These are phyloP conservation scores for Rugalucina vietnamica DNA, from an alignment of 2,888 invertebrate species.

Conservation along the genomic window DNA sequence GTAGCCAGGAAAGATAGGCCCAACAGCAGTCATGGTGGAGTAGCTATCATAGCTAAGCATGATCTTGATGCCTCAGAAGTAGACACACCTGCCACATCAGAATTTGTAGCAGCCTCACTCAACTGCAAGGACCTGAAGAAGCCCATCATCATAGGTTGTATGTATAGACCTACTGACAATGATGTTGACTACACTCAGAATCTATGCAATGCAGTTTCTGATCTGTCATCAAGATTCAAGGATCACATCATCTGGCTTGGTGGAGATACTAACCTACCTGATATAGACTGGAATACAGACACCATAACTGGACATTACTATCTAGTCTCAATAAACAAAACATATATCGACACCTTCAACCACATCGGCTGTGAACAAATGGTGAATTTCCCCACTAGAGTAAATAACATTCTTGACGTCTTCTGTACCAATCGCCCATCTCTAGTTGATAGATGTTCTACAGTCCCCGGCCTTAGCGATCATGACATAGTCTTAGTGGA, in stretches of 20 bases:
- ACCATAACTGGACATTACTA: slow-evolving; percentile 14
- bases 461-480: slow-evolving; percentile 28
- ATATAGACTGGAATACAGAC: slow-evolving; percentile 37
- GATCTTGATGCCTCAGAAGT: slow-evolving; percentile 42
- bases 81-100: not conserved
- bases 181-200: slow-evolving; percentile 17
- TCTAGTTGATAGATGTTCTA: slow-evolving; percentile 7
- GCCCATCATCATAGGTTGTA: slow-evolving; percentile 32
- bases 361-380: slow-evolving; percentile 26
- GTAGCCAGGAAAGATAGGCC: not conserved
- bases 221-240: not conserved
- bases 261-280: slow-evolving; percentile 45
- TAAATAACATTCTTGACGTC: slow-evolving; percentile 22
- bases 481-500: slow-evolving; percentile 38
- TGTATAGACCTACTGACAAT: slow-evolving; percentile 39
- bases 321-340: not conserved
- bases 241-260: not conserved
- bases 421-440: slow-evolving; percentile 33
- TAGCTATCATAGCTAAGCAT: slow-evolving; percentile 37
- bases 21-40: slow-evolving; percentile 24
- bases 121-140: slow-evolving; percentile 12
- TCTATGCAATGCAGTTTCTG: slow-evolving; percentile 6
- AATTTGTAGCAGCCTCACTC: slow-evolving; percentile 36
- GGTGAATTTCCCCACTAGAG: slow-evolving; percentile 28
- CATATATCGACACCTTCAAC: slow-evolving; percentile 14